Evolutionary conservation across 1,140 invertebrate genomes (phyloP).

Genomic region (Physella acuta): DNA sequence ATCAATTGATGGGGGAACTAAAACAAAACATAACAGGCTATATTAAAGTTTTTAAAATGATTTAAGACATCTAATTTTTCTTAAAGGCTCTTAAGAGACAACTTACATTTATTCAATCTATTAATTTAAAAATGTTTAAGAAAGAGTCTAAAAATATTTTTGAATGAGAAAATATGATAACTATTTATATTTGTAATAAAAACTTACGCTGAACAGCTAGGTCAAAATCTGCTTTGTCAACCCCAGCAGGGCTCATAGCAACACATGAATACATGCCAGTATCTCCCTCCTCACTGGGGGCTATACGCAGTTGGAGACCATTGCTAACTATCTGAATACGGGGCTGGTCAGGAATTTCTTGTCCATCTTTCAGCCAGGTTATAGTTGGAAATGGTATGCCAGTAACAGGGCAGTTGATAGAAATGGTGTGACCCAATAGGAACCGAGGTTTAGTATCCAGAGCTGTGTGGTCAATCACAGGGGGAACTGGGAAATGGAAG

Average conservation of each 20-base stretch:
- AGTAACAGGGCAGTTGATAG: slow-evolving; percentile 50
- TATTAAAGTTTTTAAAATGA: no score
- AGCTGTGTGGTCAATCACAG: slow-evolving; percentile 46
- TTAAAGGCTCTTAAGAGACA: no score
- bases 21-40: slow-evolving; percentile 5
- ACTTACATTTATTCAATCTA: no score
- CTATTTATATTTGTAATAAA: no score
- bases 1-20: slow-evolving; percentile 62
- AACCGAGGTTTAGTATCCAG: slow-evolving; percentile 41
- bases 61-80: no score
- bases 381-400: slow-evolving; percentile 57
- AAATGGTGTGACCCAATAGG: slow-evolving; percentile 38
- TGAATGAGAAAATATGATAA: no score
- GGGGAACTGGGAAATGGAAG: slow-evolving; percentile 45
- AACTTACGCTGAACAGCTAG: slow-evolving; percentile 40
- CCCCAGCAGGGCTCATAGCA: slow-evolving; percentile 61
- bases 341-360: slow-evolving; percentile 26
- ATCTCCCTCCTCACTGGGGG: slow-evolving; percentile 55
- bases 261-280: slow-evolving; percentile 61
- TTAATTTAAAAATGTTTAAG: no score
- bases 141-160: no score
- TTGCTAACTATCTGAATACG: slow-evolving; percentile 32
- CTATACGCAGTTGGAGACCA: slow-evolving; percentile 52
- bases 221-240: slow-evolving; percentile 37
- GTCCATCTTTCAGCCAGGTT: slow-evolving; percentile 53